phyloP scores from a whole-genome alignment of 2,113 vertebrate genomes.

The Aptenodytes patagonicus region DNA sequence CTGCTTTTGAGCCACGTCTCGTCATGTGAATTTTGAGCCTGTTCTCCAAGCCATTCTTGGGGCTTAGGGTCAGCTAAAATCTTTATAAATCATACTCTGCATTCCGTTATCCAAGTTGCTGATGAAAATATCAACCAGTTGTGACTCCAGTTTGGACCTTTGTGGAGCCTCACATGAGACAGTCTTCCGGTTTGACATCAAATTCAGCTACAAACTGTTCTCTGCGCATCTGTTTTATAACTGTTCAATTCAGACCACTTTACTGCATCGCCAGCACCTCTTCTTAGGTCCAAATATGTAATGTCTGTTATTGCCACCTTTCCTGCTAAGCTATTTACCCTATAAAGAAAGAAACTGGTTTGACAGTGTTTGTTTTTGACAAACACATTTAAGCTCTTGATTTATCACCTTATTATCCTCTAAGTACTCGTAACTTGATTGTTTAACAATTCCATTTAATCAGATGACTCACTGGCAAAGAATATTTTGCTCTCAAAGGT shows the following conservation, averaged over 20 bases:
- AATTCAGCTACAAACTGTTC: background rate
- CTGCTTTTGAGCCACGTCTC: background rate
- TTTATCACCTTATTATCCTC: background rate
- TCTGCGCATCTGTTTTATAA: background rate
- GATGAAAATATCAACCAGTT: background rate
- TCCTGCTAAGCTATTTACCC: background rate
- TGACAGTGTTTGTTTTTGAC: background rate
- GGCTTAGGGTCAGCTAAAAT: background rate
- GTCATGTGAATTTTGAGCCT: background rate
- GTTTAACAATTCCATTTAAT: background rate
- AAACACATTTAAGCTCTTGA: background rate
- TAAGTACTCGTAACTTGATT: background rate
- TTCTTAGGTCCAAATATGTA: background rate
- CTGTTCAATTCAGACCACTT: background rate
- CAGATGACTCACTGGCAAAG: background rate
- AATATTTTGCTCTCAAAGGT: background rate
- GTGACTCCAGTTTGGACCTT: background rate
- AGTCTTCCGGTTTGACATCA: background rate
- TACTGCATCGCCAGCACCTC: background rate
- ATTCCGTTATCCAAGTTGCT: background rate
- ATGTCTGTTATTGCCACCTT: background rate
- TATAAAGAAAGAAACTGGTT: background rate
- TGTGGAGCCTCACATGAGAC: background rate
- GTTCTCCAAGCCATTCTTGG: background rate
- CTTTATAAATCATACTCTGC: background rate